These are phyloP conservation scores for Anas platyrhynchos DNA, from an alignment of 2,113 vertebrate species.

Conservation along the genomic window DNA sequence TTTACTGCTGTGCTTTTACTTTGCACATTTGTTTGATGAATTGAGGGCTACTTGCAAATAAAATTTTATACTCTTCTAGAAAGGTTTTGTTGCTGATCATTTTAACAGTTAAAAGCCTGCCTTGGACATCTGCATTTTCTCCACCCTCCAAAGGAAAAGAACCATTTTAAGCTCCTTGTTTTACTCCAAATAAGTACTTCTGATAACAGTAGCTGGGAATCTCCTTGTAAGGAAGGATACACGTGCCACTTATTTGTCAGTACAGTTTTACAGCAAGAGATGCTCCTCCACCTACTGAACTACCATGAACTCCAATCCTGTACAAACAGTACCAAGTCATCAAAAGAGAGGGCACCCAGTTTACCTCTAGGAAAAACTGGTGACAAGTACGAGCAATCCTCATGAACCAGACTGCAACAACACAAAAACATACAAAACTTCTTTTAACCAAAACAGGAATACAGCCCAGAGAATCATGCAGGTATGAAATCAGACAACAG, in stretches of 20 bases:
- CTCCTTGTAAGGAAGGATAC: background rate
- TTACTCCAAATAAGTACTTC: background rate
- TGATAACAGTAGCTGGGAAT: background rate
- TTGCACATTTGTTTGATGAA: background rate
- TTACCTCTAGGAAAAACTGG: background rate
- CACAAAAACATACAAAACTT: background rate
- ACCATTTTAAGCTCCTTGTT: background rate
- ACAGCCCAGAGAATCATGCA: background rate
- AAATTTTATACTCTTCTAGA: background rate
- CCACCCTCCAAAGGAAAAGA: background rate
- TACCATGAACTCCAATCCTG: background rate
- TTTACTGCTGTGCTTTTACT: background rate
- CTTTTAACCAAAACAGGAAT: background rate
- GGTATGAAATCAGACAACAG: background rate
- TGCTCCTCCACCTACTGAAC: background rate
- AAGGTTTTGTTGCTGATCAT: background rate
- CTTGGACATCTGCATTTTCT: background rate
- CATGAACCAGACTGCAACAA: background rate
- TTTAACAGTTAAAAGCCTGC: background rate
- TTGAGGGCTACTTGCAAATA: background rate
- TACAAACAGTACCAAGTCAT: background rate
- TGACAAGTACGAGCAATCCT: background rate
- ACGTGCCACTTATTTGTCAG: background rate
- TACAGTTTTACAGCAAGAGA: background rate
- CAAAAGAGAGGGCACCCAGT: background rate